Evolutionary conservation across 2,113 vertebrate genomes (phyloP).

Genomic region (Rhabdornis inornatus): DNA sequence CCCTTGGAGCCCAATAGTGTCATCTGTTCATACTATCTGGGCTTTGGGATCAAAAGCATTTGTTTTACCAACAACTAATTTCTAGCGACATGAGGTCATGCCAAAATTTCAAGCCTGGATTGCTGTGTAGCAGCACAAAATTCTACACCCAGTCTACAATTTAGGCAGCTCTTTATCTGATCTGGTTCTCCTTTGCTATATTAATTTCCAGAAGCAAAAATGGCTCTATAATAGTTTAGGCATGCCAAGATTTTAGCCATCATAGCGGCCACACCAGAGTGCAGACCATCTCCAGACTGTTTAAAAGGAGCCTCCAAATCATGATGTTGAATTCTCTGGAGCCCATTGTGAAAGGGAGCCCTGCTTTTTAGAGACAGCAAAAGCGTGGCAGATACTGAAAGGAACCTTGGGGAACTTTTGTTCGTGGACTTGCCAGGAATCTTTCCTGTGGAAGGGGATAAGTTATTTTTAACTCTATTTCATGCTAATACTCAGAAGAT

Average conservation of each 20-base stretch:
- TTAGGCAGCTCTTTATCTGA: neutral
- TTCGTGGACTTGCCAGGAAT: neutral
- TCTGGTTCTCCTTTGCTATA: neutral
- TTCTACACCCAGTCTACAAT: neutral
- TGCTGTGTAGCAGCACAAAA: neutral
- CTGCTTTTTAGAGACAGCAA: neutral
- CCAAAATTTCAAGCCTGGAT: neutral
- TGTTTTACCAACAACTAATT: neutral
- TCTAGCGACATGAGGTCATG: neutral
- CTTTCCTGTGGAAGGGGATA: neutral
- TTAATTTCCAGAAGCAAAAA: neutral
- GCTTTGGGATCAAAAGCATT: neutral
- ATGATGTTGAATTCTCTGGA: neutral
- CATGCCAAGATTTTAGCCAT: neutral
- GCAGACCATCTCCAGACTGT: neutral
- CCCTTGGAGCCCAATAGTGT: neutral
- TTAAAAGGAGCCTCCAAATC: neutral
- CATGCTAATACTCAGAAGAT: neutral
- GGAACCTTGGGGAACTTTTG: neutral
- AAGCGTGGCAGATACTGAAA: neutral
- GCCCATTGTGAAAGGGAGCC: neutral
- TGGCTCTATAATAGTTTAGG: neutral
- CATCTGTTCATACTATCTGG: neutral
- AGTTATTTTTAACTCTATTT: constrained; percentile 13
- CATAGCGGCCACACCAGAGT: neutral